These are phyloP conservation scores for Megaleporinus macrocephalus DNA, from an alignment of 2,113 vertebrate genomes.

Conservation along the genomic window DNA sequence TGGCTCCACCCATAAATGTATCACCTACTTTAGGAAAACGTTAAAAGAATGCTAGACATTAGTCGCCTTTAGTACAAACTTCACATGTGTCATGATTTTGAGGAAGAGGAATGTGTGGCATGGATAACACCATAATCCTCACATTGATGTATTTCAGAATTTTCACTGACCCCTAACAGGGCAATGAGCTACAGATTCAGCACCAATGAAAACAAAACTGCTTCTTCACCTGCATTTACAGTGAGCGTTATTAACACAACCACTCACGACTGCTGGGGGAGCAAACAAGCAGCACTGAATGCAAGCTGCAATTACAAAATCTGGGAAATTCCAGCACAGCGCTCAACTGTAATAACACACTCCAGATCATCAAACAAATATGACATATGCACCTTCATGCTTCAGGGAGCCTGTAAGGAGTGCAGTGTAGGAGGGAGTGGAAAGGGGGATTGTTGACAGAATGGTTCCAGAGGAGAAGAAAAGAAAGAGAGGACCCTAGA, in stretches of 20 bases:
- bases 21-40: not conserved
- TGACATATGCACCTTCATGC: slow-evolving; percentile 64
- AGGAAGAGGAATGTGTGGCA: not conserved
- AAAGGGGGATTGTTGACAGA: slow-evolving; percentile 48
- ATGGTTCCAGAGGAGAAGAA: slow-evolving; percentile 54
- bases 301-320: slow-evolving; percentile 54
- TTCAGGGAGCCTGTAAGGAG: slow-evolving; percentile 67
- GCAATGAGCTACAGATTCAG: slow-evolving; percentile 15
- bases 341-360: slow-evolving; percentile 68
- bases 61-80: not conserved
- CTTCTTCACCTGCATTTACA: slow-evolving; percentile 11
- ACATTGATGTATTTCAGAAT: not conserved
- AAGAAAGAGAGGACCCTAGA: slow-evolving; percentile 28
- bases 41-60: not conserved
- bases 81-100: not conserved
- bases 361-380: slow-evolving; percentile 58
- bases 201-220: not conserved
- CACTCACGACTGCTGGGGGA: slow-evolving; percentile 36
- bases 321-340: slow-evolving; percentile 62
- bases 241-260: slow-evolving; percentile 39
- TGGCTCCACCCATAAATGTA: too few species aligned
- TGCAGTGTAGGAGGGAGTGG: slow-evolving; percentile 53
- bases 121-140: not conserved
- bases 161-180: not conserved
- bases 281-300: slow-evolving; percentile 37